Base-by-base conservation (phyloP, 2,797 vertebrate genomes). In the Gastrophryne carolinensis region DNA sequence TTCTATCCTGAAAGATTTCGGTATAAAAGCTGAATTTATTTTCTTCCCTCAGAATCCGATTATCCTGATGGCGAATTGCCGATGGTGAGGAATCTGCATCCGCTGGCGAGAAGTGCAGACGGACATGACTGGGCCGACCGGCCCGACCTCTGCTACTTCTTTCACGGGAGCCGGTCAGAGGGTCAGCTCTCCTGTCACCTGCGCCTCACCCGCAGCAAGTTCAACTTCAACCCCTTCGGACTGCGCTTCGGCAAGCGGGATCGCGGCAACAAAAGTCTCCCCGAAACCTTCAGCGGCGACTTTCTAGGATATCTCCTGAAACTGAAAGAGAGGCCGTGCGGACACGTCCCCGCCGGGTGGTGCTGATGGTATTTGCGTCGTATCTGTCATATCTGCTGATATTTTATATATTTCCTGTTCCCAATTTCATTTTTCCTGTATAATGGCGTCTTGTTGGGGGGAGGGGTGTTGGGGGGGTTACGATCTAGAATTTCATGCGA, bases 171-270 rank as follows among this genome's bases (percentile, higher is more conserved):
- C 0, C 83, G 87, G 0, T 83, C 83, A 1, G 87, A 88, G 70
- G 84, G 80, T 53, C 87, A 87, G 62, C 85, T 91, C 0, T 83
- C 89, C 37, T 94, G 91, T 81, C 87, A 85, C 26, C 86, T 91
- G 47, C 88, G 88, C 0, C 77, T 85, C n/a, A 35, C 82, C 17
- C 82, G 91, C 70, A 91, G 87, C 19, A 89, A 89, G 19, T 94
- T 94, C 83, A 94, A 94, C 86, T 87, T 89, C 83, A 94, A 94
- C 80, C 90, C 92, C 0, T 94, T 94, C 15, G 89, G 91, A 58
- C 88, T 92, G 5, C 89, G 91, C 67, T 94, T 95, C 13, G 92
- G 92, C 21, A 94, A 94, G 60, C 86, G 91, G 12, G 80, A 82
- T 15, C 65, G 68, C 5, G 34, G 57, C 26, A 70, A 64, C 67